Base-by-base conservation (phyloP, 2,888 invertebrate species). In the Nipponacmea schrenckii region DNA sequence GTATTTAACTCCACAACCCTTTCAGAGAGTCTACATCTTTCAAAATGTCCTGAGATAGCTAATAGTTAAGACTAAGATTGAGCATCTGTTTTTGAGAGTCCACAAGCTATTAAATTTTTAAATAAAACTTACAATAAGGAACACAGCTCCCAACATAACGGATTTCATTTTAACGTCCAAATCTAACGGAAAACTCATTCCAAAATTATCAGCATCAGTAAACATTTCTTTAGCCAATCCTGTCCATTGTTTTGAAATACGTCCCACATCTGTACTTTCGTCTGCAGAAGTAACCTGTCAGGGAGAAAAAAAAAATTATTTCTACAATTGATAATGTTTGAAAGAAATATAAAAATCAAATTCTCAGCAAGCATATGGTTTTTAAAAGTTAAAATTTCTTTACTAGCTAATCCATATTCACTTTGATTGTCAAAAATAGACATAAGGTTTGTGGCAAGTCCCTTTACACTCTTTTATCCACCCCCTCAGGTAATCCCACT, bases 161-260 rank as follows among this genome's bases (percentile, higher is more conserved):
- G 95, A 94, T 85, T 96, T 96, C 70, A 94, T 92, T 80, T 92
- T 93, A 1, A 93, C 94, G 87, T 96, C 96, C 84, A 97, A 90
- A 89, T 96, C 96, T 91, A 94, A 91, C 0, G 97, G 97, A 88
- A 97, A 97, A n/a, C 92, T 92, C 74, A 97, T 93, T 39, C 95
- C 96, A 89, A 96, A 97, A 89, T 93, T 93, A 88, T 96, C 96
- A 0, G 95, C 91, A 89, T 95, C 95, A 0, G 96, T 95, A 87
- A 96, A 95, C 73, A 92, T 89, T 90, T 96, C 96, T 72, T 94
- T 92, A 0, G 92, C 91, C 64, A 96, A 84, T 0, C 96, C 96
- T 0, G 94, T 92, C 96, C 96, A 96, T 86, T 95, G 94, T 87
- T 96, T 96, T 0, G 94, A 94, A 80, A 97, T 96, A 87, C 92